phyloP scores from a whole-genome alignment of 2,797 vertebrate genomes.

The Acestrorhynchus altus region DNA sequence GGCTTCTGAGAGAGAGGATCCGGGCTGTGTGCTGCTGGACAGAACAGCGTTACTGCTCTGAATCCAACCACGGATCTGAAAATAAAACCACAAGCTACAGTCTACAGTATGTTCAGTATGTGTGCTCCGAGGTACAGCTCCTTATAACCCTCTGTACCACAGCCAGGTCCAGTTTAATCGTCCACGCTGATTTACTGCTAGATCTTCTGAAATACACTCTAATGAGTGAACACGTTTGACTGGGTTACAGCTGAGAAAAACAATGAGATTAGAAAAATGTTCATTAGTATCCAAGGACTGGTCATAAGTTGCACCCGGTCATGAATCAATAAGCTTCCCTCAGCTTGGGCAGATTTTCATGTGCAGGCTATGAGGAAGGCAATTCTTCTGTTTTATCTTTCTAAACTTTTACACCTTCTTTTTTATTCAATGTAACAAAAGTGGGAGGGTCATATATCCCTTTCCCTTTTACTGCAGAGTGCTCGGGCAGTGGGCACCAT shows the following conservation, averaged over 20 bases:
- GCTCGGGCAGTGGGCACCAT: neutral
- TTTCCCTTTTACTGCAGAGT: neutral
- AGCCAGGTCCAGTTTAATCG: neutral
- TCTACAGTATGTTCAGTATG: neutral
- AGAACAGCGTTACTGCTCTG: constrained; percentile 73
- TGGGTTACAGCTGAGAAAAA: neutral
- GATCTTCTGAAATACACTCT: neutral
- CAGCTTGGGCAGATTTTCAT: neutral
- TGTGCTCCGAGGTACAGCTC: neutral
- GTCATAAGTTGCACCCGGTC: neutral
- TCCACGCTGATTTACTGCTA: neutral
- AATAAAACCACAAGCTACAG: neutral
- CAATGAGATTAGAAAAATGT: neutral
- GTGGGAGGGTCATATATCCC: neutral
- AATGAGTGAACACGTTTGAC: neutral
- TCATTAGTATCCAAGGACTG: neutral
- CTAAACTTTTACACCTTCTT: too few species aligned
- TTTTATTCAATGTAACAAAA: neutral
- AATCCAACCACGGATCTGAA: constrained; percentile 79
- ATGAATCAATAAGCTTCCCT: neutral
- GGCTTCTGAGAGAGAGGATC: constrained; percentile 72
- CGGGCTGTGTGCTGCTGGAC: constrained; percentile 69
- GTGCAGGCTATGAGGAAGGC: neutral
- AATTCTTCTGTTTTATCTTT: too few species aligned
- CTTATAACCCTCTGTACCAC: neutral